phyloP scores from a whole-genome alignment of 2,797 vertebrate genomes.

The Oreortyx pictus region DNA sequence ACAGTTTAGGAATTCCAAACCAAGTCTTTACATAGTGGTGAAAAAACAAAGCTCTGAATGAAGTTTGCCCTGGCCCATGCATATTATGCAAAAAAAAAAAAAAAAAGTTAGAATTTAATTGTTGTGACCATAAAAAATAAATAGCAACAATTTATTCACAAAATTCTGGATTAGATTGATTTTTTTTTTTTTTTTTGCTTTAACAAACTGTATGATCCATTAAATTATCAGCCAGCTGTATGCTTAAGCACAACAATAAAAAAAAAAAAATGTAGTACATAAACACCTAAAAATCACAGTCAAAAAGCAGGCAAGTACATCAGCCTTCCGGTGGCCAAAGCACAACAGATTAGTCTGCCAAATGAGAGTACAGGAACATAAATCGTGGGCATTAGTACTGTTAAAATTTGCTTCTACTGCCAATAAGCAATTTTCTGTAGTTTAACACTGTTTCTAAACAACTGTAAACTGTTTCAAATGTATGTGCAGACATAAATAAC shows the following conservation, averaged over 20 bases:
- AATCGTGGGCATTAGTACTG: not conserved
- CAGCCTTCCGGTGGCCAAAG: constrained; percentile 36
- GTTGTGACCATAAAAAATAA: constrained; percentile 62
- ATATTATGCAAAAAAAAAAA: not conserved
- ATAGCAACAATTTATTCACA: constrained; percentile 76
- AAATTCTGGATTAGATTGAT: constrained; percentile 35
- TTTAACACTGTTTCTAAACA: constrained; percentile 53
- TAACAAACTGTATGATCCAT: constrained; percentile 14
- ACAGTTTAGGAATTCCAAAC: not conserved
- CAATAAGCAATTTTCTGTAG: not conserved
- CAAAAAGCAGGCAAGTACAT: constrained; percentile 50
- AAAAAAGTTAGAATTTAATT: not conserved
- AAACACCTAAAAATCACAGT: constrained; percentile 49
- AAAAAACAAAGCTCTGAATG: not conserved
- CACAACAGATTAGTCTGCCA: not conserved
- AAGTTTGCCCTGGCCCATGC: not conserved
- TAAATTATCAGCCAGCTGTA: constrained; percentile 30
- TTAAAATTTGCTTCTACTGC: constrained; percentile 7
- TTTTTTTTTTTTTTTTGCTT: not conserved
- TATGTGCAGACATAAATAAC: constrained; percentile 68
- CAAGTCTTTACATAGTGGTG: not conserved
- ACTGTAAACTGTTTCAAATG: constrained; percentile 35
- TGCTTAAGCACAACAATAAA: constrained; percentile 41
- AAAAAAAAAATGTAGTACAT: constrained; percentile 61
- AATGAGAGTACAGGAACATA: not conserved